These are phyloP conservation scores for Drosophila kambysellisi DNA, from an alignment of 2,888 invertebrate genomes.

Conservation along the genomic window DNA sequence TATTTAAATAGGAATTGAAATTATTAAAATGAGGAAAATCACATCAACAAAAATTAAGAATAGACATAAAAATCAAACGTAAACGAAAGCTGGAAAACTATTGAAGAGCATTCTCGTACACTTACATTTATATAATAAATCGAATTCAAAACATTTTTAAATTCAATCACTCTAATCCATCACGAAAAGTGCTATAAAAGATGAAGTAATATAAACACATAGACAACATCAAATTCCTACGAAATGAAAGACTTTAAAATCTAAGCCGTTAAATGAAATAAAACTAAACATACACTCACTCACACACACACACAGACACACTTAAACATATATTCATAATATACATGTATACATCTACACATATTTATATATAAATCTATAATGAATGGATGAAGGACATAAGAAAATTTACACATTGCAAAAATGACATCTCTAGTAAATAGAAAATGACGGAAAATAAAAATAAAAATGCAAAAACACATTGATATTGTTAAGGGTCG, in stretches of 20 bases:
- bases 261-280: constrained; percentile 73
- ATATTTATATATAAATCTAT: constrained; percentile 29
- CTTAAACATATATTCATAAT: constrained; percentile 28
- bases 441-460: constrained; percentile 2
- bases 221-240: constrained; percentile 83
- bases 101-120: constrained; percentile 40
- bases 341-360: constrained; percentile 25
- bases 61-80: constrained; percentile 4
- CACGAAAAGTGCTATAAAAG: constrained; percentile 66
- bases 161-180: constrained; percentile 60
- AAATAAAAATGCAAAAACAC: neutral
- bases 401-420: constrained; percentile 66
- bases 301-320: constrained; percentile 28
- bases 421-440: constrained; percentile 64
- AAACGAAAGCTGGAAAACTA: constrained; percentile 49
- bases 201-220: constrained; percentile 54
- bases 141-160: constrained; percentile 59
- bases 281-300: constrained; percentile 50
- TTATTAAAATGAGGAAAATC: constrained; percentile 54
- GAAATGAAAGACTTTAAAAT: constrained; percentile 84
- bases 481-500: constrained; percentile 77
- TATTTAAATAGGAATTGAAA: constrained; percentile 78
- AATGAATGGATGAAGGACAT: constrained; percentile 11
- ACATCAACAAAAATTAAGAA: neutral
- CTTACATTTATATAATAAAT: constrained; percentile 26